Conservation (phyloP, 2,797 vertebrate species). For the Melanotaenia boesemani region DNA sequence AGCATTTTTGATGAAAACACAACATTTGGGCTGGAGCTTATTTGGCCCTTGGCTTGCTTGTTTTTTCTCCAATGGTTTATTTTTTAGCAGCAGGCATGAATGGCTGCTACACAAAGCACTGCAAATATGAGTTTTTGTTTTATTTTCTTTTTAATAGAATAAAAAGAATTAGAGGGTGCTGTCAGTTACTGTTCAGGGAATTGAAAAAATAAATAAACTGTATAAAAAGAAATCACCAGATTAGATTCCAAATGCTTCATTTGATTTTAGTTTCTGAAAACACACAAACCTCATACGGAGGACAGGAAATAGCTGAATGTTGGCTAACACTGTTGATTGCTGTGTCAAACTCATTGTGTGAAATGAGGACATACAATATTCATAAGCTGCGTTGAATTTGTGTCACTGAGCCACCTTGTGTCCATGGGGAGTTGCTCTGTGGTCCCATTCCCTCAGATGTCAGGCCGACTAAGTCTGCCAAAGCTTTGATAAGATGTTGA, state of each 20-base stretch:
- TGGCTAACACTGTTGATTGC: slow-evolving; percentile 29
- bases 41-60: slow-evolving; percentile 44
- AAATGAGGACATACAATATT: slow-evolving; percentile 48
- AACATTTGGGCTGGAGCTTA: slow-evolving; percentile 45
- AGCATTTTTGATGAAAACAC: slow-evolving; percentile 69
- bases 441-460: slow-evolving; percentile 64
- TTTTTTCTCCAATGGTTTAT: slow-evolving; percentile 35
- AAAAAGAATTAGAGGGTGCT: slow-evolving; percentile 2
- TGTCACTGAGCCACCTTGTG: slow-evolving; percentile 60
- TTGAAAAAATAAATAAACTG: slow-evolving; percentile 12
- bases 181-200: background rate
- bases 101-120: slow-evolving; percentile 16
- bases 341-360: slow-evolving; percentile 39
- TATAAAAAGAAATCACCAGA: slow-evolving; percentile 11
- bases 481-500: slow-evolving; percentile 73
- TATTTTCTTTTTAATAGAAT: slow-evolving; percentile 12
- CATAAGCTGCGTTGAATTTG: slow-evolving; percentile 54
- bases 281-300: background rate
- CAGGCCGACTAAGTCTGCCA: slow-evolving; percentile 60
- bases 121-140: slow-evolving; percentile 4
- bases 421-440: slow-evolving; percentile 53
- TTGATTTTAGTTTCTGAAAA: background rate
- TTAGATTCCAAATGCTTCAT: slow-evolving; percentile 6
- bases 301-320: slow-evolving; percentile 23
- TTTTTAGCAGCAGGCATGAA: slow-evolving; percentile 21